phyloP scores from a whole-genome alignment of 2,113 vertebrate species.

The Cyanoliseus patagonus region DNA sequence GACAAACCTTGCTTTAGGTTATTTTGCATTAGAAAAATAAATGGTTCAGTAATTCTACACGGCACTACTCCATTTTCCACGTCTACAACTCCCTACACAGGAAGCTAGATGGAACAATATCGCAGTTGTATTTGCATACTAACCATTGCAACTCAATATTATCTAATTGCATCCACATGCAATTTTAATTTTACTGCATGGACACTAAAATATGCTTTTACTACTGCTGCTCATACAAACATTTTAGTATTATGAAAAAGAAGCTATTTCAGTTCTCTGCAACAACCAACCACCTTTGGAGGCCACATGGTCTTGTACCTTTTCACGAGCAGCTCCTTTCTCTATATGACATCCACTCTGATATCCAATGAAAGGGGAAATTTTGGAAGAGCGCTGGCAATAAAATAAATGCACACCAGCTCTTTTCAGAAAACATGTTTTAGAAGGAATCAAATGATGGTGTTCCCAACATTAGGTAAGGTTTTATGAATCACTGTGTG shows the following conservation, averaged over 20 bases:
- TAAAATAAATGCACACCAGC: not conserved
- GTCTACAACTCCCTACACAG: not conserved
- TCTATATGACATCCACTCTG: not conserved
- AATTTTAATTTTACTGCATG: not conserved
- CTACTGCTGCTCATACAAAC: not conserved
- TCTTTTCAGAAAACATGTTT: not conserved
- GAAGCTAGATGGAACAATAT: not conserved
- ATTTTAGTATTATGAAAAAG: constrained; percentile 34
- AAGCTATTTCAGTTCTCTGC: not conserved
- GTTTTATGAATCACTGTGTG: not conserved
- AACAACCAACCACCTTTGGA: not conserved
- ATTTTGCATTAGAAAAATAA: constrained; percentile 4
- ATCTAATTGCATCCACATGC: not conserved
- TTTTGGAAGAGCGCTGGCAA: not conserved
- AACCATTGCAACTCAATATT: not conserved
- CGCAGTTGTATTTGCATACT: not conserved
- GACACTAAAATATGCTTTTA: not conserved
- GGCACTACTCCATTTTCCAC: not conserved
- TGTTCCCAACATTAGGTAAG: not conserved
- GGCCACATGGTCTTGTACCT: not conserved
- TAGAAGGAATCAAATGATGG: not conserved
- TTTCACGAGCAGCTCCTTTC: not conserved
- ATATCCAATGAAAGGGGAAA: not conserved
- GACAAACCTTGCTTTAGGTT: not conserved
- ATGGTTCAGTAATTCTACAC: not conserved